Conservation (phyloP, 2,113 vertebrate genomes). For the Chaetodon trifascialis region DNA sequence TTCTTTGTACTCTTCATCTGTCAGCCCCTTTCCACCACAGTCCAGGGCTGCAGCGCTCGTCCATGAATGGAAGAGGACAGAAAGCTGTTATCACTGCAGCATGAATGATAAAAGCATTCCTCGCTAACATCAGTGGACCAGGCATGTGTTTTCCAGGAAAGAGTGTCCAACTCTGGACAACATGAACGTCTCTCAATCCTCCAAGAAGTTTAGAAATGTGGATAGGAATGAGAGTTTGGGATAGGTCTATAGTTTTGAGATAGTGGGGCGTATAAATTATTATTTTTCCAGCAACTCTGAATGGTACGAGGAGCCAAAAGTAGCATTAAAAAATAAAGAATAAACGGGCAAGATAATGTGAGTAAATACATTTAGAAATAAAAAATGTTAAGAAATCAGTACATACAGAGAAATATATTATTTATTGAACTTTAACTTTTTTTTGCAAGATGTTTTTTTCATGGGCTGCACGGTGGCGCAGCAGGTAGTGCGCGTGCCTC, state of each 20-base stretch:
- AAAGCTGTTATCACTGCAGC: slow-evolving; percentile 5
- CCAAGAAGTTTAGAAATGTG: background rate
- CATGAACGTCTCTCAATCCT: background rate
- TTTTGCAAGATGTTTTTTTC: no score
- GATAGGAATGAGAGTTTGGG: no score
- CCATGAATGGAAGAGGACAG: slow-evolving; percentile 24
- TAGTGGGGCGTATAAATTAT: background rate
- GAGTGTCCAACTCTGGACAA: no score
- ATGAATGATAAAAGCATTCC: slow-evolving; percentile 30
- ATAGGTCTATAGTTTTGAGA: background rate
- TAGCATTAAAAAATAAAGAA: background rate
- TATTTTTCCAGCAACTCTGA: no score
- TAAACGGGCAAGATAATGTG: background rate
- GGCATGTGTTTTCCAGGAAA: slow-evolving; percentile 1
- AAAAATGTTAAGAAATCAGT: no score
- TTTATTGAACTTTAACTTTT: no score
- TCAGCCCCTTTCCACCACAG: background rate
- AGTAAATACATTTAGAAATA: background rate
- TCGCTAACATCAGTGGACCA: background rate
- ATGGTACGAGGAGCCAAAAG: no score
- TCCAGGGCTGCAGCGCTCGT: background rate
- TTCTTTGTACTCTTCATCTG: background rate
- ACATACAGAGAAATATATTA: no score
- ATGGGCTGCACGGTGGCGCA: no score
- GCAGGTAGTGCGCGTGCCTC: no score